phyloP scores from a whole-genome alignment of 2,888 invertebrate genomes.

The Eupithecia exiguata region DNA sequence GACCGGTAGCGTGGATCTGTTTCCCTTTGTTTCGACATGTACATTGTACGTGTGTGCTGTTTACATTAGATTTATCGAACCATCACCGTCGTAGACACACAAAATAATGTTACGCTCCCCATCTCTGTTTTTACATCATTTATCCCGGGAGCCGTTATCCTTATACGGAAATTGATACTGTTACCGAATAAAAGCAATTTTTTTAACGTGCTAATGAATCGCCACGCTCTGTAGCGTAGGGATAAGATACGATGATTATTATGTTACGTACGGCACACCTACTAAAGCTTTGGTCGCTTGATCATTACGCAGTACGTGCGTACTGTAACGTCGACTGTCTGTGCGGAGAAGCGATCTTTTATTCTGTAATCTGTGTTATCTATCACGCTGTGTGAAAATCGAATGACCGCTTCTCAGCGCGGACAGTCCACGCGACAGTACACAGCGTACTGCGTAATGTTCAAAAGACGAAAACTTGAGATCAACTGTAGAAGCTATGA shows the following conservation, averaged over 20 bases:
- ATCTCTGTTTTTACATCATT: slow-evolving; percentile 65
- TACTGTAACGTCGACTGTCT: too few species aligned
- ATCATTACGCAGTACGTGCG: too few species aligned
- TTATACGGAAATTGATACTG: slow-evolving; percentile 52
- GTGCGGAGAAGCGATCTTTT: too few species aligned
- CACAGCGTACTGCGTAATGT: too few species aligned
- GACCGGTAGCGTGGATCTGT: slow-evolving; percentile 47
- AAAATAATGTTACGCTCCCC: slow-evolving; percentile 66
- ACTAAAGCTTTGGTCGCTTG: too few species aligned
- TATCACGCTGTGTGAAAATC: too few species aligned
- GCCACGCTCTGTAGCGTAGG: not conserved
- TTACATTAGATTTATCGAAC: slow-evolving; percentile 69
- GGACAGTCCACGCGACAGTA: too few species aligned
- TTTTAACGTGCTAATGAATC: slow-evolving; percentile 26
- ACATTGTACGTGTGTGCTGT: slow-evolving; percentile 57
- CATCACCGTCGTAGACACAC: slow-evolving; percentile 56
- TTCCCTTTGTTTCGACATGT: slow-evolving; percentile 51
- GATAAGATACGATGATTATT: not conserved
- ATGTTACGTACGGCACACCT: not conserved
- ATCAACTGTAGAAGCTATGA: not conserved
- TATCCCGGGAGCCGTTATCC: slow-evolving; percentile 58
- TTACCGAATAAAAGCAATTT: slow-evolving; percentile 40
- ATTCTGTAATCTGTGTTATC: too few species aligned
- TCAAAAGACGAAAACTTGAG: too few species aligned
- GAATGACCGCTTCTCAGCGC: too few species aligned